phyloP scores from a whole-genome alignment of 2,797 vertebrate species.

The Crenuchus spilurus region DNA sequence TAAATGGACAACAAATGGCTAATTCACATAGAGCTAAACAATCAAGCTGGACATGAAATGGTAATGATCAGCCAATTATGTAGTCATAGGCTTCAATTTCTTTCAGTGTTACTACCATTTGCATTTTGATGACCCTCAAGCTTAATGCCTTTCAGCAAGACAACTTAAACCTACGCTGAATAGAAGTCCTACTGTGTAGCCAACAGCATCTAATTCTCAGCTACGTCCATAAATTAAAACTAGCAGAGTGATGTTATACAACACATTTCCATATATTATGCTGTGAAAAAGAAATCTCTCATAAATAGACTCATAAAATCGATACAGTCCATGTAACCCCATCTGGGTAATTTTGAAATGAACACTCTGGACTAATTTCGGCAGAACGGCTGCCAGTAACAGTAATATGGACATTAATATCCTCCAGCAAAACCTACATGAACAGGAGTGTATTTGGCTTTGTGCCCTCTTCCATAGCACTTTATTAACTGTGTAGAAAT shows the following conservation, averaged over 20 bases:
- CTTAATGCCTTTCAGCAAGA: slow-evolving; percentile 5
- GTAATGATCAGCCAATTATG: neutral
- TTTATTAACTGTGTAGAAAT: slow-evolving; percentile 68
- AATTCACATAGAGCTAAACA: neutral
- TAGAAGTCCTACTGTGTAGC: slow-evolving; percentile 26
- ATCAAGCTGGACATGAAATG: neutral
- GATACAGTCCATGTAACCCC: slow-evolving; percentile 72
- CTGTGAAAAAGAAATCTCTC: slow-evolving; percentile 59
- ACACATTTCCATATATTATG: slow-evolving; percentile 44
- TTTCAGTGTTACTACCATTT: neutral
- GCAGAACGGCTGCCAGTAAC: slow-evolving; percentile 64
- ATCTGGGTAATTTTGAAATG: slow-evolving; percentile 75
- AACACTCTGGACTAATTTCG: slow-evolving; percentile 75
- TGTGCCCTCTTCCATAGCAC: slow-evolving; percentile 62
- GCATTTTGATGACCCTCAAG: neutral
- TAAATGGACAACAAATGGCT: neutral
- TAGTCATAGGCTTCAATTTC: neutral
- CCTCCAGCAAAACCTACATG: slow-evolving; percentile 49
- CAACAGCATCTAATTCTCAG: slow-evolving; percentile 37
- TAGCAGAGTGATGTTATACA: slow-evolving; percentile 30
- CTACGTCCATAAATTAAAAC: slow-evolving; percentile 40
- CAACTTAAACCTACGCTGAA: slow-evolving; percentile 8
- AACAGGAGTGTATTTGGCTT: slow-evolving; percentile 54
- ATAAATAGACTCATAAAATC: slow-evolving; percentile 76
- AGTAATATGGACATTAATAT: slow-evolving; percentile 59